Evolutionary conservation across 2,797 vertebrate species (phyloP).

Genomic region (Myoxocephalus aenaeus): DNA sequence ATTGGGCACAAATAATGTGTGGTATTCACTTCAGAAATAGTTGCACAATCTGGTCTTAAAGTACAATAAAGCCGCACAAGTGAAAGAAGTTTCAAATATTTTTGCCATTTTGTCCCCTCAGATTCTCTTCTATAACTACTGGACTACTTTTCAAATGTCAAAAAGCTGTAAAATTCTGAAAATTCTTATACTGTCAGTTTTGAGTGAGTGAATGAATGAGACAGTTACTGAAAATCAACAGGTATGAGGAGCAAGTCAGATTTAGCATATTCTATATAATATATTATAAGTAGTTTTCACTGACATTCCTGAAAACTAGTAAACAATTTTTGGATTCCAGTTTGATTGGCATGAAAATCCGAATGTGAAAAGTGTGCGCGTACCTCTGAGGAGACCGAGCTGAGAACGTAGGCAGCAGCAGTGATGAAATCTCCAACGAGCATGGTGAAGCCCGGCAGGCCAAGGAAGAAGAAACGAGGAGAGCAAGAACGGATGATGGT

Average conservation of each 20-base stretch:
- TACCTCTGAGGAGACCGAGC: constrained; percentile 88
- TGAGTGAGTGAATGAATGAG: not conserved
- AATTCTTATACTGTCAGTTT: not conserved
- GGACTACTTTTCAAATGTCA: constrained; percentile 7
- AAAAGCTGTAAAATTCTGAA: not conserved
- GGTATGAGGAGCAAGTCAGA: not conserved
- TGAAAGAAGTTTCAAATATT: constrained; percentile 7
- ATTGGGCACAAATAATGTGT: not conserved
- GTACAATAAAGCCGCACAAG: not conserved
- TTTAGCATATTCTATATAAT: not conserved
- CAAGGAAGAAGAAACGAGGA: constrained; percentile 95
- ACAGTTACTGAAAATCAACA: not conserved
- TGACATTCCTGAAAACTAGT: not conserved
- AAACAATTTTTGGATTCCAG: not conserved
- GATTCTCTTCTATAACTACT: not conserved
- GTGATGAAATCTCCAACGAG: constrained; percentile 93
- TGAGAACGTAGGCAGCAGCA: constrained; percentile 90
- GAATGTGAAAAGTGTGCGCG: not conserved
- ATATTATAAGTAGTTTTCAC: not conserved
- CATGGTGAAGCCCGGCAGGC: constrained; percentile 95
- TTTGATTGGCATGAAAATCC: not conserved
- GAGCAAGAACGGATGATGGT: constrained; percentile 93
- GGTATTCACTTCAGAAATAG: constrained; percentile 3
- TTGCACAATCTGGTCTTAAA: constrained; percentile 1
- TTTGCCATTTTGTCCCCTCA: not conserved